phyloP scores from a whole-genome alignment of 2,113 vertebrate genomes.

The Pimephales promelas region DNA sequence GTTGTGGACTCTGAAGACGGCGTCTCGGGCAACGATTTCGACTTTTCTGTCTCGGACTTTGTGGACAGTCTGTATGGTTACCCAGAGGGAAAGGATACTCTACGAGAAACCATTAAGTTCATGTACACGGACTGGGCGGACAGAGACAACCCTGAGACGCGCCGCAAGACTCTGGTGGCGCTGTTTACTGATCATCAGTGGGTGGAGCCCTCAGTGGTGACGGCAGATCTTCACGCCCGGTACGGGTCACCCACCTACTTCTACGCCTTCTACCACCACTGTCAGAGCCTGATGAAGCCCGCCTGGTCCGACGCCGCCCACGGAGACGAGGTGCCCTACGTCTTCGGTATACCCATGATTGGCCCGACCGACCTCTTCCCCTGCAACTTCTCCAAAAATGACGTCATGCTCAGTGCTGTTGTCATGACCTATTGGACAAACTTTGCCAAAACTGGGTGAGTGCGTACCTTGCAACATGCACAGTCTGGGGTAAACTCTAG shows the following conservation, averaged over 20 bases:
- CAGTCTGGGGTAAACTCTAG: background rate
- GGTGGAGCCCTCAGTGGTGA: conserved; percentile 97
- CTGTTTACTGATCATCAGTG: conserved; percentile 99
- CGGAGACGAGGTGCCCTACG: conserved; percentile 97
- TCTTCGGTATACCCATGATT: conserved; percentile 97
- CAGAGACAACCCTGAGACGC: conserved; percentile 95
- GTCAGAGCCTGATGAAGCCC: conserved; percentile 99
- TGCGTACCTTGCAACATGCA: conserved; percentile 27
- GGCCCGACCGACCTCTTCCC: conserved; percentile 97
- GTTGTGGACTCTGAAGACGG: conserved; percentile 97
- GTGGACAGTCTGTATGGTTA: conserved; percentile 98
- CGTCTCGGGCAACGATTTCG: conserved; percentile 96
- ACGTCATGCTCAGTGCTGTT: conserved; percentile 97
- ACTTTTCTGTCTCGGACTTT: conserved; percentile 97
- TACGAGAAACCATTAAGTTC: conserved; percentile 98
- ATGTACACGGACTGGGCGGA: conserved; percentile 99
- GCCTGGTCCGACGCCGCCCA: conserved; percentile 97
- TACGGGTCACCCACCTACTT: conserved; percentile 98
- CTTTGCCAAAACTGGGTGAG: conserved; percentile 99
- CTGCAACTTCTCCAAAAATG: conserved; percentile 99
- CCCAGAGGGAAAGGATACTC: conserved; percentile 95
- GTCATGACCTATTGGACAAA: conserved; percentile 99
- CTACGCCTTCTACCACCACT: conserved; percentile 99
- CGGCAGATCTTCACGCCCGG: conserved; percentile 93
- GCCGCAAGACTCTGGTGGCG: conserved; percentile 95